Evolutionary conservation across 2,113 vertebrate species (phyloP).

Genomic region (Catharus fuscescens): DNA sequence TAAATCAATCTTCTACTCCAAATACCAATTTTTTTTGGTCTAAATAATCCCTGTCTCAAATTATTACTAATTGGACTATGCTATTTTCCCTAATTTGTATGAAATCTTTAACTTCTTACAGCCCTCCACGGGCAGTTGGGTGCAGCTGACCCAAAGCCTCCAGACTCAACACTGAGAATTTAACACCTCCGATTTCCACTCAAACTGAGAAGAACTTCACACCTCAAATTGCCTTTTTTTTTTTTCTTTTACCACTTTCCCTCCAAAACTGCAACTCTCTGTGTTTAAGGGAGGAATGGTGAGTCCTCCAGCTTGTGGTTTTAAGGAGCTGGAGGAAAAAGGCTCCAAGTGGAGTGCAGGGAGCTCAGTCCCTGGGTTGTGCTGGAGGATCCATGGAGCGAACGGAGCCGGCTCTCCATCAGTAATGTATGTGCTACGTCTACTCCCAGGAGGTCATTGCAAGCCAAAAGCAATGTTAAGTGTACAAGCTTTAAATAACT

Average conservation of each 20-base stretch:
- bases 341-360: not conserved
- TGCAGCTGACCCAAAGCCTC: not conserved
- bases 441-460: constrained; percentile 75
- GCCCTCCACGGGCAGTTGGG: not conserved
- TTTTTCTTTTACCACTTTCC: not conserved
- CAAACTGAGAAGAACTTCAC: not conserved
- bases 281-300: not conserved
- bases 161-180: not conserved
- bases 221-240: not conserved
- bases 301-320: not conserved
- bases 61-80: not conserved
- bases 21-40: not conserved
- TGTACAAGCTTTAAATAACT: constrained; percentile 80
- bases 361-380: not conserved
- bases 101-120: not conserved
- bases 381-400: not conserved
- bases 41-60: not conserved
- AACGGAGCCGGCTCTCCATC: constrained; percentile 18
- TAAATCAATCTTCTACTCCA: not conserved
- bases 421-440: not conserved
- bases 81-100: not conserved
- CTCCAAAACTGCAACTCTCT: not conserved
- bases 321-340: not conserved
- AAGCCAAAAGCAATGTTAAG: constrained; percentile 79
- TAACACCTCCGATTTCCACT: constrained; percentile 31